Conservation (phyloP, 2,797 vertebrate species). For the Selene dorsalis region DNA sequence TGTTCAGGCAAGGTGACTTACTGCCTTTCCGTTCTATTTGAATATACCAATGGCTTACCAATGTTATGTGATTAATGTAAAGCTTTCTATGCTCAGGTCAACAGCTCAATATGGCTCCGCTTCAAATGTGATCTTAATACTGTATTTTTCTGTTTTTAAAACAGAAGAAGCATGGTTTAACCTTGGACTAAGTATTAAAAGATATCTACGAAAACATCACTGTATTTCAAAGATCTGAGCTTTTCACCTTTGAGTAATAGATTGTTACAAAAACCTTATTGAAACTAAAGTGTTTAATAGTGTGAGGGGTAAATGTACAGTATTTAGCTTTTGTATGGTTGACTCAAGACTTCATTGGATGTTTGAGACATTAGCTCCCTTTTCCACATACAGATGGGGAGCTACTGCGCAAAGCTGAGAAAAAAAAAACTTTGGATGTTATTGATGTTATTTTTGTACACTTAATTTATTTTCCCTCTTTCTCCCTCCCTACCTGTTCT, state of each 20-base stretch:
- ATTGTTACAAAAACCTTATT: conserved; percentile 96
- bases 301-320: conserved; percentile 98
- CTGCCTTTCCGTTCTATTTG: conserved; percentile 82
- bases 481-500: conserved; percentile 70
- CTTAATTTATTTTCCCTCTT: conserved; percentile 85
- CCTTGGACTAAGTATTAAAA: conserved; percentile 89
- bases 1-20: conserved; percentile 81
- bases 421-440: conserved; percentile 82
- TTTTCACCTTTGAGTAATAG: conserved; percentile 88
- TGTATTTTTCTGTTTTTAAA: conserved; percentile 77
- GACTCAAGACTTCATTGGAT: conserved; percentile 96
- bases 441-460: conserved; percentile 92
- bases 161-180: conserved; percentile 72
- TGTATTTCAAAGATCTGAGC: conserved; percentile 99
- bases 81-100: conserved; percentile 99
- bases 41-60: conserved; percentile 98
- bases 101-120: conserved; percentile 91
- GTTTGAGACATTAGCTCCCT: conserved; percentile 90
- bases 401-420: conserved; percentile 84
- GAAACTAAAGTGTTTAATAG: conserved; percentile 99
- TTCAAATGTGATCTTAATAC: conserved; percentile 85
- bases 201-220: conserved; percentile 89
- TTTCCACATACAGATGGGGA: conserved; percentile 77
- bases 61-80: conserved; percentile 98
- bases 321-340: conserved; percentile 99